A percentile compares a stretch with the other conserved stretches of the same genome.
Conservation (phyloP, 1,140 invertebrate genomes). For the Pteromalus puparum region DNA sequence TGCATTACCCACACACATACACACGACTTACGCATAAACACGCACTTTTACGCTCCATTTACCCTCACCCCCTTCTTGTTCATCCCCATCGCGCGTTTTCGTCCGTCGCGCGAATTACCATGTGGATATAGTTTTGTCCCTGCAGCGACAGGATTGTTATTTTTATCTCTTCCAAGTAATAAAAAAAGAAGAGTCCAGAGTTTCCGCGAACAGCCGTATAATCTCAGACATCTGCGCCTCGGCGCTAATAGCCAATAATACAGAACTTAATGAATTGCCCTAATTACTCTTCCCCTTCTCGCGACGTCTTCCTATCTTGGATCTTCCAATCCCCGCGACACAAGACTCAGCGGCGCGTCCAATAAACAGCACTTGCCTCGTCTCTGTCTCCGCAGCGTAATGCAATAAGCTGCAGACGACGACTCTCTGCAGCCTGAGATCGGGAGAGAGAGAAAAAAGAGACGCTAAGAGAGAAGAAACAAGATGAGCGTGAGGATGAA, state of each 20-base stretch:
- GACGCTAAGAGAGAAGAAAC: neutral
- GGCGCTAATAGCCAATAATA: no score
- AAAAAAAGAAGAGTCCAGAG: no score
- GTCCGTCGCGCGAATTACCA: no score
- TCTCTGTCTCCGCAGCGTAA: neutral
- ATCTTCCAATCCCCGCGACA: neutral
- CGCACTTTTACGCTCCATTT: neutral
- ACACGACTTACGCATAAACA: no score
- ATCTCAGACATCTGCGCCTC: no score
- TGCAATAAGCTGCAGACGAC: neutral
- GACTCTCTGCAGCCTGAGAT: no score
- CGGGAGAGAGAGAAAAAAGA: neutral
- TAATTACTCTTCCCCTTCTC: neutral
- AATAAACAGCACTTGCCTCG: neutral
- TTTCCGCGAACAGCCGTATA: neutral
- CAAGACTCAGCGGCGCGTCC: neutral
- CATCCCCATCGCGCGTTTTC: no score
- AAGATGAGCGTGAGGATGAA: constrained; percentile 49
- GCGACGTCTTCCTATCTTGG: neutral
- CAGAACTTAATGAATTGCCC: neutral
- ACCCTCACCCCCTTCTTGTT: neutral
- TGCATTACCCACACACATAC: neutral
- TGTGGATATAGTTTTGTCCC: no score
- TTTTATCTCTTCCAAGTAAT: no score
- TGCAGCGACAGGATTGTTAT: no score